Evolutionary conservation across 2,113 vertebrate genomes (phyloP).

Genomic region (Spea multiplicata): DNA sequence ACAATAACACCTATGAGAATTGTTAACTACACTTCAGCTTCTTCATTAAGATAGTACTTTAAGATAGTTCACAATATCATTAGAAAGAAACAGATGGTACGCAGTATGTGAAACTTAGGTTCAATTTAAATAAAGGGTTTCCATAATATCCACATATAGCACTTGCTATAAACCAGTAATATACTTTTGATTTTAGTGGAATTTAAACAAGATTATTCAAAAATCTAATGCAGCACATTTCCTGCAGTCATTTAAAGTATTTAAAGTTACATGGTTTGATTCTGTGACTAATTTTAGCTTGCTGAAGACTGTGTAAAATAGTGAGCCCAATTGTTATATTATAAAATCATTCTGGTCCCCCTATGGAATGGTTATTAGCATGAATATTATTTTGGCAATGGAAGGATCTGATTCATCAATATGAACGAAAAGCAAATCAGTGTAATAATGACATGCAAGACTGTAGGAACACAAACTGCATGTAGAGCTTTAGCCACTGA

Average conservation of each 20-base stretch:
- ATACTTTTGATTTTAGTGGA: neutral
- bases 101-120: conserved; percentile 43
- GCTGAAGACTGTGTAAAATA: too few species aligned
- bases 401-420: too few species aligned
- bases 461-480: too few species aligned
- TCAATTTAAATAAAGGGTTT: conserved; percentile 45
- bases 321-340: too few species aligned
- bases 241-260: neutral
- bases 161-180: conserved; percentile 20
- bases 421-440: too few species aligned
- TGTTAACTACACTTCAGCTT: conserved; percentile 47
- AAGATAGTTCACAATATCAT: conserved; percentile 46
- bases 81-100: conserved; percentile 43
- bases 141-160: conserved; percentile 41
- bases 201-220: conserved; percentile 21
- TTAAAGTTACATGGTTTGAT: neutral
- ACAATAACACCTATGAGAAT: conserved; percentile 45
- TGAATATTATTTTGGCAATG: too few species aligned
- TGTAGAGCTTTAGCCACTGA: too few species aligned
- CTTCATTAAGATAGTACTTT: conserved; percentile 48
- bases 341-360: too few species aligned
- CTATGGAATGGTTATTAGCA: too few species aligned
- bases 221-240: conserved; percentile 8
- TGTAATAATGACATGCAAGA: too few species aligned
- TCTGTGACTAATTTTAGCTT: too few species aligned